Percentiles rank a stretch among this genome's conserved stretches.
phyloP scores from a whole-genome alignment of 1,140 invertebrate species.

The Philopotamus ludificatus region DNA sequence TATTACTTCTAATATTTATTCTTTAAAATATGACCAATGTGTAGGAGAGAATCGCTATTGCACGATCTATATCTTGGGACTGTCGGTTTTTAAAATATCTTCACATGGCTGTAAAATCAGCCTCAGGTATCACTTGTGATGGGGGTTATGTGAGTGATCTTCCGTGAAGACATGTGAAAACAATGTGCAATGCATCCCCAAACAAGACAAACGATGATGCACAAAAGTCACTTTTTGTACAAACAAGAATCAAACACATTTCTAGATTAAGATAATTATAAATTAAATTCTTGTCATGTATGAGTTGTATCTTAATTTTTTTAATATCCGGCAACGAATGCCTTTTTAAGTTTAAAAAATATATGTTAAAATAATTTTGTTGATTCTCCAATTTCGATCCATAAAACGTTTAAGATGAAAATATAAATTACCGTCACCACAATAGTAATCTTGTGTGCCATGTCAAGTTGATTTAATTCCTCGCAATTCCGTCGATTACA shows the following conservation, averaged over 20 bases:
- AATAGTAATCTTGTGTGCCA: no score
- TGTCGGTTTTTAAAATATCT: not conserved
- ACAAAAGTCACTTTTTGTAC: constrained; percentile 42
- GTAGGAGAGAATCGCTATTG: constrained; percentile 13
- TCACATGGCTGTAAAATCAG: not conserved
- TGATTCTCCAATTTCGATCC: no score
- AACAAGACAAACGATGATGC: constrained; percentile 29
- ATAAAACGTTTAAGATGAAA: no score
- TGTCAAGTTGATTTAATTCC: no score
- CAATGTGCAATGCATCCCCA: constrained; percentile 37
- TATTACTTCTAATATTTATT: no score
- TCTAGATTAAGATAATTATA: constrained; percentile 37
- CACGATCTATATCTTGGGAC: constrained; percentile 11
- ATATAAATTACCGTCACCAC: no score
- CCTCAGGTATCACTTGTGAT: constrained; percentile 14
- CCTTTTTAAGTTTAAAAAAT: no score
- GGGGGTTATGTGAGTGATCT: constrained; percentile 38
- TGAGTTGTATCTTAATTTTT: constrained; percentile 4
- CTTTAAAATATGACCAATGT: no score
- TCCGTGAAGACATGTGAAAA: constrained; percentile 40
- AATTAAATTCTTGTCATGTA: constrained; percentile 28
- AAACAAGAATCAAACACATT: constrained; percentile 33
- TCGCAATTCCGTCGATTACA: no score
- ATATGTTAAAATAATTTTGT: no score
- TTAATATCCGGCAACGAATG: no score